Evolutionary conservation across 2,113 vertebrate species (phyloP).

Genomic region (Puntigrus tetrazona): DNA sequence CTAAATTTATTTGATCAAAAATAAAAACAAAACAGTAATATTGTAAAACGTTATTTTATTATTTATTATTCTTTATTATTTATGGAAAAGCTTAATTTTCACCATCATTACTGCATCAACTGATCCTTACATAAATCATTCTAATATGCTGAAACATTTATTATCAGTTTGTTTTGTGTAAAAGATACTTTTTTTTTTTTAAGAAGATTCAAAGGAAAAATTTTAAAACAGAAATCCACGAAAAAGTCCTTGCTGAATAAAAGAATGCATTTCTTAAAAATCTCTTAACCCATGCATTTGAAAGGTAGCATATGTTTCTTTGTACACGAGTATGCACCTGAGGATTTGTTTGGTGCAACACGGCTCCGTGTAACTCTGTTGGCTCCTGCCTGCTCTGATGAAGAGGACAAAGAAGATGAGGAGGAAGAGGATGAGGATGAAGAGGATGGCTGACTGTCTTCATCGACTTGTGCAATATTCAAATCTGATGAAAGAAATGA

Average conservation of each 20-base stretch:
- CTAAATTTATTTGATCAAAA: background rate
- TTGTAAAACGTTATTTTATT: background rate
- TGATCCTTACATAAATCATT: background rate
- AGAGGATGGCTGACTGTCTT: constrained; percentile 77
- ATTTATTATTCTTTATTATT: too few relatives aligned
- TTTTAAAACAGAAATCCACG: background rate
- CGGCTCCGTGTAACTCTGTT: constrained; percentile 77
- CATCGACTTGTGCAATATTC: constrained; percentile 76
- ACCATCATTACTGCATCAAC: background rate
- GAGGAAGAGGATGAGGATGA: constrained; percentile 74
- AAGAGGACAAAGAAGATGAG: constrained; percentile 66
- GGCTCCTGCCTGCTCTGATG: constrained; percentile 76
- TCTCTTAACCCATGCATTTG: background rate
- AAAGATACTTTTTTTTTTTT: too few relatives aligned
- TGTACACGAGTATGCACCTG: constrained; percentile 62
- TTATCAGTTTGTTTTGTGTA: too few relatives aligned
- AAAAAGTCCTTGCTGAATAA: background rate
- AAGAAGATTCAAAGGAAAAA: too few relatives aligned
- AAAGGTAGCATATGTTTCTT: constrained; percentile 57
- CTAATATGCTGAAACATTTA: background rate
- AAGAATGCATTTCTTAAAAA: background rate
- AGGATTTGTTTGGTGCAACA: constrained; percentile 76
- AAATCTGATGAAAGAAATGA: constrained; percentile 77
- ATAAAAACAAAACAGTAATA: background rate
- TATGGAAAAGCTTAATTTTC: background rate